Conservation (phyloP, 2,113 vertebrate genomes). For the Ictalurus punctatus region DNA sequence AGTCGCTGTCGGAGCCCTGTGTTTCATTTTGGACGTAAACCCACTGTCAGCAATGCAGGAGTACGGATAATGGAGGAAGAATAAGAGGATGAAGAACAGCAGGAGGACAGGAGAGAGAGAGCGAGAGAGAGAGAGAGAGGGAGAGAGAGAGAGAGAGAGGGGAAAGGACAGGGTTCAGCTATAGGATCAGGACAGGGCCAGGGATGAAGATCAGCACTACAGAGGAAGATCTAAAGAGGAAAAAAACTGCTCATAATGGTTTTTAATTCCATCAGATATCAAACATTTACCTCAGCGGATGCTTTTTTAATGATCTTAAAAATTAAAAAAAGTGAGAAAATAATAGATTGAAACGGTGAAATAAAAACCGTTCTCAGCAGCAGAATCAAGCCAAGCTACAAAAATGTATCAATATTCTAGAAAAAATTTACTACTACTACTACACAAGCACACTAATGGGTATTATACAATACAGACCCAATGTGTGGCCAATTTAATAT, state of each 20-base stretch:
- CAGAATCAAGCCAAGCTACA: background rate
- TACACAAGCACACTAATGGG: background rate
- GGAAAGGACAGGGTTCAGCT: constrained; percentile 40
- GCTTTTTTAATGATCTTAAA: background rate
- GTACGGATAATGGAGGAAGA: background rate
- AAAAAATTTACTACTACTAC: too few relatives aligned
- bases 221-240: background rate
- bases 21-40: constrained; percentile 92
- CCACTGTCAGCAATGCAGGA: constrained; percentile 79
- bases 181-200: constrained; percentile 10
- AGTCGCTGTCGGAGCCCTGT: constrained; percentile 77
- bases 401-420: background rate
- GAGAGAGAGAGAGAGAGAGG: constrained; percentile 14
- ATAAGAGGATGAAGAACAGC: background rate
- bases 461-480: background rate
- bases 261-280: background rate
- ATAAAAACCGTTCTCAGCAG: background rate
- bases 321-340: background rate
- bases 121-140: background rate
- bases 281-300: background rate
- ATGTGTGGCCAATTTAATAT: background rate
- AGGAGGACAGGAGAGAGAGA: constrained; percentile 10
- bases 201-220: background rate
- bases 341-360: background rate
- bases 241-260: too few relatives aligned